Evolutionary conservation across 2,888 invertebrate species (phyloP).

Genomic region (Lutraria lutraria): DNA sequence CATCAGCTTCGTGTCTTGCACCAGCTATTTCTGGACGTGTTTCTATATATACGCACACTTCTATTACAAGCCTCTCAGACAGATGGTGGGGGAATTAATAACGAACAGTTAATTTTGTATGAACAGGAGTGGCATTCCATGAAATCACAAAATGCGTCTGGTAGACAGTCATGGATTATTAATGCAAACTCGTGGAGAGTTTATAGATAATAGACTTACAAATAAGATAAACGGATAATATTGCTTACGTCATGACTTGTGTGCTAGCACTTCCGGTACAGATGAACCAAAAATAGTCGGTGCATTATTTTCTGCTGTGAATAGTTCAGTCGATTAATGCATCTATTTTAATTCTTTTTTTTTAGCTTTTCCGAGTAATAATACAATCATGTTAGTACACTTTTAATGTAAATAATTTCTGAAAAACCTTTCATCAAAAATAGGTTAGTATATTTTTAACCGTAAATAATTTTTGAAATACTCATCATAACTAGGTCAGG

Average conservation of each 20-base stretch:
- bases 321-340: neutral
- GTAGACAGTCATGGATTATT: neutral
- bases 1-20: no score
- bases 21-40: neutral
- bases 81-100: neutral
- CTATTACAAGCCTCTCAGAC: neutral
- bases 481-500: neutral
- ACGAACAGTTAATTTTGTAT: neutral
- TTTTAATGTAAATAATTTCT: neutral
- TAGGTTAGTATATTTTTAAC: neutral
- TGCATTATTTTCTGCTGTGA: neutral
- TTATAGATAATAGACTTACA: slow-evolving; percentile 8
- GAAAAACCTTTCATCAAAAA: neutral
- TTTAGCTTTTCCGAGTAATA: neutral
- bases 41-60: neutral
- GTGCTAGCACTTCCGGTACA: neutral
- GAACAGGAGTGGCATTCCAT: neutral
- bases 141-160: neutral
- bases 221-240: neutral
- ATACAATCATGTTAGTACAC: neutral
- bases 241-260: neutral
- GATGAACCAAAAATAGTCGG: neutral
- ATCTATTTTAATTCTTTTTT: neutral
- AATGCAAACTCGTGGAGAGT: neutral
- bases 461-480: neutral